Conservation (phyloP, 1,140 invertebrate genomes). For the Stenopsyche tienmushanensis region DNA sequence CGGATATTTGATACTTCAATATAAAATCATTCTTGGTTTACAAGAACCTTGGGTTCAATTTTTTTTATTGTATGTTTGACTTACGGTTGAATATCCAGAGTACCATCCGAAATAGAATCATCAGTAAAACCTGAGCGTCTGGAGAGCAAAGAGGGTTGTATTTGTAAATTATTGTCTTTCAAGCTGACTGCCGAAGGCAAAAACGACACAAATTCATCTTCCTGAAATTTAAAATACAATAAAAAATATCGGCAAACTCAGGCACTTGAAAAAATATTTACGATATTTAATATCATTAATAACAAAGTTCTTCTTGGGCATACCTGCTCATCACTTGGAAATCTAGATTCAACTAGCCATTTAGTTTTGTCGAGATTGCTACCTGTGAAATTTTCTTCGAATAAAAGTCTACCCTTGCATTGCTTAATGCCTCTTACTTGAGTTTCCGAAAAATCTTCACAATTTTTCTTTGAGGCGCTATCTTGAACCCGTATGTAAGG, state of each 20-base stretch:
- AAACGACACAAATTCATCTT: constrained; percentile 44
- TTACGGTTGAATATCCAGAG: constrained; percentile 32
- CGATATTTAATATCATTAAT: too few relatives aligned
- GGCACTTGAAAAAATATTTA: too few relatives aligned
- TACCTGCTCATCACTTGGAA: constrained; percentile 31
- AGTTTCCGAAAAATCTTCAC: constrained; percentile 25
- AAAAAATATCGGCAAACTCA: too few relatives aligned
- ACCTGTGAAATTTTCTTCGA: constrained; percentile 45
- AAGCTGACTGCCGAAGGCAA: constrained; percentile 21
- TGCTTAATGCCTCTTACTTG: constrained; percentile 27
- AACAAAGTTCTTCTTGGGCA: too few relatives aligned
- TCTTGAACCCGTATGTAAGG: not conserved
- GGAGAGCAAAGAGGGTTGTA: constrained; percentile 1
- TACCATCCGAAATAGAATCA: constrained; percentile 1
- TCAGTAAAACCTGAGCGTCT: not conserved
- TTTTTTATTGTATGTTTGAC: too few relatives aligned
- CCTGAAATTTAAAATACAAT: too few relatives aligned
- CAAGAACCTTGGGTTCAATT: too few relatives aligned
- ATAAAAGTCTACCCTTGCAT: constrained; percentile 45
- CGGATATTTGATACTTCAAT: too few relatives aligned
- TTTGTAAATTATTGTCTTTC: constrained; percentile 10
- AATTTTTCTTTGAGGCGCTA: not conserved
- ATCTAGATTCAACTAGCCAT: constrained; percentile 42
- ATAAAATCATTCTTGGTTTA: too few relatives aligned
- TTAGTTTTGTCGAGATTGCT: constrained; percentile 34